Conservation (phyloP, 2,888 invertebrate species). For the Diaperis boleti region DNA sequence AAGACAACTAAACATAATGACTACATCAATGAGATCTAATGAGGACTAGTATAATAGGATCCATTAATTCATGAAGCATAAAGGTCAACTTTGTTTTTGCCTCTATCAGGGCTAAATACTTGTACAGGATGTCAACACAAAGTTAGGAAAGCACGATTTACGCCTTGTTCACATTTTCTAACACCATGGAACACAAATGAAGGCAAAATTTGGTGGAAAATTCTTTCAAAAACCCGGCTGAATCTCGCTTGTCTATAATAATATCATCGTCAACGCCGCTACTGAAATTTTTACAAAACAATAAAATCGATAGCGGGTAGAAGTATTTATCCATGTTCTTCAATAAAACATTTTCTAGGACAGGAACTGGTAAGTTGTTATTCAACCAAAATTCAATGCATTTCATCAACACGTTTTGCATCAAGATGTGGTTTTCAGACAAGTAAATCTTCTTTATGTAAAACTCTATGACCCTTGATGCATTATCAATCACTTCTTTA, state of each 20-base stretch:
- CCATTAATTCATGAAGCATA: constrained; percentile 27
- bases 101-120: not conserved
- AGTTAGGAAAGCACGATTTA: constrained; percentile 45
- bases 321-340: constrained; percentile 67
- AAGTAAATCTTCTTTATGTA: constrained; percentile 63
- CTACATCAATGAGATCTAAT: constrained; percentile 37
- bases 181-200: constrained; percentile 66
- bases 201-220: constrained; percentile 67
- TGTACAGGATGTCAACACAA: not conserved
- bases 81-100: not conserved
- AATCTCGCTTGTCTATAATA: constrained; percentile 56
- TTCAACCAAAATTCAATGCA: constrained; percentile 66
- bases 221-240: constrained; percentile 65
- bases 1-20: constrained; percentile 34
- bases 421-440: constrained; percentile 65
- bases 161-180: constrained; percentile 65
- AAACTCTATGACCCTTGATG: constrained; percentile 63
- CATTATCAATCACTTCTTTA: constrained; percentile 59
- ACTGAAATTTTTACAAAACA: constrained; percentile 62
- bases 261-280: constrained; percentile 56
- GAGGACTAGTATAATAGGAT: constrained; percentile 42
- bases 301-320: constrained; percentile 64
- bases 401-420: constrained; percentile 66
- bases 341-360: constrained; percentile 63
- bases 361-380: constrained; percentile 62